Percentiles rank a stretch among this genome's conserved stretches.
These are phyloP conservation scores for Popillia japonica DNA, from an alignment of 1,140 invertebrate genomes.

Conservation along the genomic window DNA sequence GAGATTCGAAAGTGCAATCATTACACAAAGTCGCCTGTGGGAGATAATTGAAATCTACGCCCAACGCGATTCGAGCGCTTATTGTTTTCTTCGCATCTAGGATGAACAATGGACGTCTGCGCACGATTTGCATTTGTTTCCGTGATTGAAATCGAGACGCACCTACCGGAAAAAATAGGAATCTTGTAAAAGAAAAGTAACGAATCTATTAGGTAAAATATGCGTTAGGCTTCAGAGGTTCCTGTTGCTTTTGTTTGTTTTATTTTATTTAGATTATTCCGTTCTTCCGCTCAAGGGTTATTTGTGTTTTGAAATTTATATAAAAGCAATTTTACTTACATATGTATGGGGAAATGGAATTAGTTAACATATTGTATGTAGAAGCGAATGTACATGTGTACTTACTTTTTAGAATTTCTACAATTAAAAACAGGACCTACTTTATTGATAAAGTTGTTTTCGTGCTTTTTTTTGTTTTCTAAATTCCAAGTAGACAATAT, in stretches of 20 bases:
- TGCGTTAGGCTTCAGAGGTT: neutral
- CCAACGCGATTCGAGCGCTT: neutral
- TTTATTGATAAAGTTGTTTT: too few relatives aligned
- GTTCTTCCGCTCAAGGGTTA: neutral
- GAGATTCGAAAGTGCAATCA: conserved; percentile 1
- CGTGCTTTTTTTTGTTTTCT: too few relatives aligned
- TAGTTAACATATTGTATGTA: too few relatives aligned
- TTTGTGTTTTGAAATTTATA: too few relatives aligned
- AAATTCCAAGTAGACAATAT: neutral
- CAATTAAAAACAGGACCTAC: too few relatives aligned
- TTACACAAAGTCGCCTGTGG: conserved; percentile 5
- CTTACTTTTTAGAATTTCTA: too few relatives aligned
- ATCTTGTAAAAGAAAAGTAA: neutral
- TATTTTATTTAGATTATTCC: neutral
- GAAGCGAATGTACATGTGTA: too few relatives aligned
- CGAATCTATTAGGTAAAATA: neutral
- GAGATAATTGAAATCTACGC: conserved; percentile 3
- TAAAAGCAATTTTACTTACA: too few relatives aligned
- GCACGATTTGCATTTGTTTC: neutral
- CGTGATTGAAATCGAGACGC: neutral
- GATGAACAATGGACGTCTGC: neutral
- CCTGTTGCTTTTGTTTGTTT: neutral
- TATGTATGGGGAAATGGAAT: too few relatives aligned
- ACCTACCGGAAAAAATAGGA: conserved; percentile 1
- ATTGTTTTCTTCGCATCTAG: neutral